These are phyloP conservation scores for Centruroides vittatus DNA, from an alignment of 1,140 invertebrate species.

Conservation along the genomic window DNA sequence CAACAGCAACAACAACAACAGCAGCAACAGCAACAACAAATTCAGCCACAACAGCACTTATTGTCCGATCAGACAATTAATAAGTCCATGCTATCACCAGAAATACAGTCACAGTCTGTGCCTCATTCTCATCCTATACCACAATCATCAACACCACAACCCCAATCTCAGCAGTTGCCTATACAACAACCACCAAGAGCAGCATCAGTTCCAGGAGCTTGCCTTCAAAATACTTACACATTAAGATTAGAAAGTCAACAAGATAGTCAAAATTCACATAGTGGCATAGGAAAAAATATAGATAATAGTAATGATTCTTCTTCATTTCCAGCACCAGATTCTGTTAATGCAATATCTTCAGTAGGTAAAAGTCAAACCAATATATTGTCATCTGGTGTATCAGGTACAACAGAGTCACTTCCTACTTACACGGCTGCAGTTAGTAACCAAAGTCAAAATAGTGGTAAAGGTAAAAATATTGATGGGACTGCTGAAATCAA, in stretches of 20 bases:
- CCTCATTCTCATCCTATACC: slow-evolving; percentile 11
- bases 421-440: too few relatives aligned
- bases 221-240: slow-evolving; percentile 8
- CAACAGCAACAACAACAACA: slow-evolving; percentile 20
- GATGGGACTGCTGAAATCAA: too few relatives aligned
- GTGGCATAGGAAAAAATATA: too few relatives aligned
- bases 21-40: slow-evolving; percentile 16
- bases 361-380: too few relatives aligned
- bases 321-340: too few relatives aligned
- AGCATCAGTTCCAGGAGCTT: slow-evolving; percentile 13
- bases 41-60: neutral
- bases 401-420: too few relatives aligned
- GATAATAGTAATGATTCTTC: too few relatives aligned
- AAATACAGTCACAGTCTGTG: slow-evolving; percentile 6
- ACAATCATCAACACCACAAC: slow-evolving; percentile 14
- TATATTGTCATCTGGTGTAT: too few relatives aligned
- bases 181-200: slow-evolving; percentile 13
- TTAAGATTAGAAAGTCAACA: neutral
- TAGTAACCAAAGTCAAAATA: too few relatives aligned
- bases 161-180: slow-evolving; percentile 15
- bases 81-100: neutral
- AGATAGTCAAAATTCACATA: neutral
- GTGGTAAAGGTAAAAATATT: too few relatives aligned
- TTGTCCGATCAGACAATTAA: too few relatives aligned
- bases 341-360: too few relatives aligned